Evolutionary conservation across 2,797 vertebrate species (phyloP).

Genomic region (Rhinatrema bivittatum): DNA sequence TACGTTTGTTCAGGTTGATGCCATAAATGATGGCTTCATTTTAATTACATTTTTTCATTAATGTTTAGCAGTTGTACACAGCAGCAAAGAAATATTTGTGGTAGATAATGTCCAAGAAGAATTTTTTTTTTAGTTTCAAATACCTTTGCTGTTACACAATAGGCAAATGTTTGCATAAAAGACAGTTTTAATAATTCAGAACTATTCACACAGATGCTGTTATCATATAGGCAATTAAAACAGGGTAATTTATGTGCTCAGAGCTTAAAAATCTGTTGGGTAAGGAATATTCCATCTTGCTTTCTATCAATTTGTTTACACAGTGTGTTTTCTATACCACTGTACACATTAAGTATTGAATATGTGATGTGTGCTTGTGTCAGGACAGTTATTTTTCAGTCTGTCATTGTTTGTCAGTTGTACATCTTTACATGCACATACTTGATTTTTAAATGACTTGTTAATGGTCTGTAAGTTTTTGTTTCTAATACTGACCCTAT

Average conservation of each 20-base stretch:
- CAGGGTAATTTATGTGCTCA: constrained; percentile 17
- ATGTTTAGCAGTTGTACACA: constrained; percentile 38
- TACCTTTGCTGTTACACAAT: too few species aligned
- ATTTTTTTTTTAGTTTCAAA: too few species aligned
- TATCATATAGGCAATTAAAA: constrained; percentile 23
- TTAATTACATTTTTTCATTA: constrained; percentile 31
- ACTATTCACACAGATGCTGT: too few species aligned
- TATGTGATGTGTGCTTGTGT: constrained; percentile 22
- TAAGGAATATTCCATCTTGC: constrained; percentile 25
- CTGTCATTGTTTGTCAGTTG: constrained; percentile 32
- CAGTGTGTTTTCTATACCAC: constrained; percentile 13
- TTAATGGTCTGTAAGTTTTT: constrained; percentile 26
- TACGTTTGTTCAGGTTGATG: constrained; percentile 32
- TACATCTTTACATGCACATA: constrained; percentile 30
- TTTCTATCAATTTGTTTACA: constrained; percentile 15
- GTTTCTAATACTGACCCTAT: constrained; percentile 33
- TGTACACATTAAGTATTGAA: constrained; percentile 12
- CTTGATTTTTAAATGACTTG: constrained; percentile 17
- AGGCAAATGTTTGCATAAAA: too few species aligned
- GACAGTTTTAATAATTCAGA: too few species aligned
- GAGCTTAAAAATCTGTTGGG: constrained; percentile 8
- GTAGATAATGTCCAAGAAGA: constrained; percentile 18
- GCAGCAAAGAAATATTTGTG: constrained; percentile 26
- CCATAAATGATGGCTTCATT: constrained; percentile 38
- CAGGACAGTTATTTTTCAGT: constrained; percentile 33